These are phyloP conservation scores for Eumaeus atala DNA, from an alignment of 1,140 invertebrate genomes.

Conservation along the genomic window DNA sequence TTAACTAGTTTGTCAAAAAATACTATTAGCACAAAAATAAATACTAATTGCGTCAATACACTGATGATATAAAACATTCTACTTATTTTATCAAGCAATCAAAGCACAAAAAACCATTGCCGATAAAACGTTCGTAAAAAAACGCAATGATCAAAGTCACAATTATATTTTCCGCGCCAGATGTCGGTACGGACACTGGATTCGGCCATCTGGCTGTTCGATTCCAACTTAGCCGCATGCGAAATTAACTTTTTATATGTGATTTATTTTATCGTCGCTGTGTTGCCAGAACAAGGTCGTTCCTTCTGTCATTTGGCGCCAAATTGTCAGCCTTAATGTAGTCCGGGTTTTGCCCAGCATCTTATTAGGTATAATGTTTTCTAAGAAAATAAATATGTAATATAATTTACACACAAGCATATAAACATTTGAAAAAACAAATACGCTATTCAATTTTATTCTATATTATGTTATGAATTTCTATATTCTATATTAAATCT, in stretches of 20 bases:
- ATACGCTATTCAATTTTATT: no score
- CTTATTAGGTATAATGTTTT: neutral
- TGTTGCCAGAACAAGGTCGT: constrained; percentile 52
- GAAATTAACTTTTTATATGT: constrained; percentile 58
- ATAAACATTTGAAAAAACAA: no score
- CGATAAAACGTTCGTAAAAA: constrained; percentile 6
- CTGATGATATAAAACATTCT: no score
- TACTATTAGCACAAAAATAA: no score
- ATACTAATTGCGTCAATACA: no score
- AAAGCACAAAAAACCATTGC: neutral
- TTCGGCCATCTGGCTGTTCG: constrained; percentile 34
- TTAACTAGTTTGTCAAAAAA: no score
- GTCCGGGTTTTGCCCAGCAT: constrained; percentile 21
- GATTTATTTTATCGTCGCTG: constrained; percentile 52
- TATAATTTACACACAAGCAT: no score
- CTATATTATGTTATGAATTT: no score
- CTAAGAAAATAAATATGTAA: no score
- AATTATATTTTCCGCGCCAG: constrained; percentile 37
- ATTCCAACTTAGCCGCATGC: constrained; percentile 39
- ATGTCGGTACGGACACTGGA: constrained; percentile 33
- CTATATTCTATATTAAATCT: no score
- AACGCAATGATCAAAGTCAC: constrained; percentile 21
- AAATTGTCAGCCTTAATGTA: constrained; percentile 24
- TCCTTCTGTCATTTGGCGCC: constrained; percentile 34
- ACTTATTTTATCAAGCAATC: neutral